Evolutionary conservation across 2,888 invertebrate species (phyloP), one percentile per base, ranked within the genome.

Genomic region (Sphinx pinastri): DNA sequence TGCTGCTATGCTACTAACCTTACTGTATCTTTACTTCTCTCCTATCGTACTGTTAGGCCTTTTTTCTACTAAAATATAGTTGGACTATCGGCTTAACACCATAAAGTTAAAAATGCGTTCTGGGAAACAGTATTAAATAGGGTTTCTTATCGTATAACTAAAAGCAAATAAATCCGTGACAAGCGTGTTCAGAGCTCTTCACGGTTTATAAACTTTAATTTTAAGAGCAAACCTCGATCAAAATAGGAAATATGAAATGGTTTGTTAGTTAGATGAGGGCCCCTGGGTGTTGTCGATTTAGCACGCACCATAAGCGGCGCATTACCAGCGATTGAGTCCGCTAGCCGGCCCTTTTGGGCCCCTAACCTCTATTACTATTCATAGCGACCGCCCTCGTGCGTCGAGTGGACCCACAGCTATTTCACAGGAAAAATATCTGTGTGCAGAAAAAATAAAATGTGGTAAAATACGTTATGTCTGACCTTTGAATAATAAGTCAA

Each of bases 231-330:
- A 89, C 85, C 85, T 79, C 78, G 74, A 52, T 38, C 84, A 75
- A 85, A 88, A 89, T 83, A 84, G 81, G 81, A 83, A 80, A 84
- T 83, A 85, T 88, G 84, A 88, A 89, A 88, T 83, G 85, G 88
- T 87, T 85, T 83, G 85, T 90, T 88, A 88, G 87, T 78, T 76
- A 76, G 79, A 76, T 77, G 77, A 77, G 81, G 77, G 83, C 91
- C 90, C 87, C 72, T 75, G 92, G 87, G 91, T 88, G 89, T 90
- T 87, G 91, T 90, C 90, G 90, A 94, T 94, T 94, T 93, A 87
- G 89, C 88, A 92, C 92, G 92, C 91, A 89, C 93, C 92, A 92
- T 93, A 93, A 91, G 92, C 89, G 86, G 86, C 84, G 79, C 77
- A 83, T 87, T 88, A 88, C 81, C 78, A 81, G 77, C 80, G 83